Conservation (phyloP, 1,140 invertebrate species). For the Papilio machaon region DNA sequence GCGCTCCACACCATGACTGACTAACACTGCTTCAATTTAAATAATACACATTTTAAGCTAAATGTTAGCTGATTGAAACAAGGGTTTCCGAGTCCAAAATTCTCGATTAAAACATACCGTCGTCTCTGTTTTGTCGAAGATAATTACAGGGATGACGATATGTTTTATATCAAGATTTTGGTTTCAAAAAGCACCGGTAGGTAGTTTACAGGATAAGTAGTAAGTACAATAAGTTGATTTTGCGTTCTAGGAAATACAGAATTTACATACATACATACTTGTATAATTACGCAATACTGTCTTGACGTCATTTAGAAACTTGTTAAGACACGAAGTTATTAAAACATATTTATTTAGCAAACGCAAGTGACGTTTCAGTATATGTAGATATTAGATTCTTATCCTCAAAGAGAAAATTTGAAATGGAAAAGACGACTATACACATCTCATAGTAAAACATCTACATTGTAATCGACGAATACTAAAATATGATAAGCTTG, state of each 20-base stretch:
- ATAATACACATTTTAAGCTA: not conserved
- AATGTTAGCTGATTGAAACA: too few species aligned
- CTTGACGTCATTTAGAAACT: not conserved
- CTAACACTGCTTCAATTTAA: conserved; percentile 60
- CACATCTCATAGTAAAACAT: not conserved
- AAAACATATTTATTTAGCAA: conserved; percentile 5
- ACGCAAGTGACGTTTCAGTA: not conserved
- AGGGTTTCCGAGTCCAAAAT: too few species aligned
- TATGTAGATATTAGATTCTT: not conserved
- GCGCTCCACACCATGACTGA: conserved; percentile 58
- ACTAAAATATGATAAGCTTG: not conserved
- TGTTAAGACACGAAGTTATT: conserved; percentile 19
- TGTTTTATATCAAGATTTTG: not conserved
- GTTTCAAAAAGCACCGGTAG: not conserved
- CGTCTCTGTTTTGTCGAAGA: too few species aligned
- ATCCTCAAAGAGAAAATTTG: not conserved
- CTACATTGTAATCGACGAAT: not conserved
- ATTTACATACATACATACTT: conserved; percentile 36
- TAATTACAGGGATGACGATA: too few species aligned
- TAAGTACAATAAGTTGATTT: not conserved
- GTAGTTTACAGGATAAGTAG: not conserved
- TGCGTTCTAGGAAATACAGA: not conserved
- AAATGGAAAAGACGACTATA: not conserved
- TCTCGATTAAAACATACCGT: too few species aligned
- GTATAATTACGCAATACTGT: conserved; percentile 46